phyloP scores from a whole-genome alignment of 2,797 vertebrate species.

The Cirrhinus molitorella region DNA sequence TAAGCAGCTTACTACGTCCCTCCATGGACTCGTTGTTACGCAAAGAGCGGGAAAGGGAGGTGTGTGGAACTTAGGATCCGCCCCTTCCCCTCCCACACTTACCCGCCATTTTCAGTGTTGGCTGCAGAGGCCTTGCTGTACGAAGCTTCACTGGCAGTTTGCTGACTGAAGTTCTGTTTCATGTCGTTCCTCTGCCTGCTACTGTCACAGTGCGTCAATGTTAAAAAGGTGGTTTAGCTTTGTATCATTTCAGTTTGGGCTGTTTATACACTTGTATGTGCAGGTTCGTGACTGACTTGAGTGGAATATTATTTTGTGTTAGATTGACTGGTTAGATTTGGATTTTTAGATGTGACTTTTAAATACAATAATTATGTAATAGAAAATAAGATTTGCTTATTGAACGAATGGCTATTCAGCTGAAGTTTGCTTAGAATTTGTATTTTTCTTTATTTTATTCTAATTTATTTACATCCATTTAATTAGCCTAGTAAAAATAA shows the following conservation, averaged over 20 bases:
- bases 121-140: constrained; percentile 41
- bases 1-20: constrained; percentile 55
- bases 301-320: background rate
- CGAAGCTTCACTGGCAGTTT: background rate
- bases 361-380: background rate
- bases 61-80: constrained; percentile 33
- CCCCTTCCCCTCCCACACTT: constrained; percentile 44
- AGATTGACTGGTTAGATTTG: background rate
- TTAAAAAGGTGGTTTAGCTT: background rate
- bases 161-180: constrained; percentile 11
- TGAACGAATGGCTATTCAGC: background rate
- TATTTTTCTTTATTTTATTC: background rate
- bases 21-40: constrained; percentile 47
- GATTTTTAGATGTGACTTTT: background rate
- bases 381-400: background rate
- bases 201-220: background rate
- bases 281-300: background rate
- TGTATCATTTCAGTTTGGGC: background rate
- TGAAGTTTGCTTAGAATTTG: background rate
- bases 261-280: background rate
- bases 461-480: background rate
- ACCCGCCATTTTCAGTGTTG: constrained; percentile 53
- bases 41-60: constrained; percentile 49
- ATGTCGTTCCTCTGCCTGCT: background rate
- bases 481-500: background rate